These are phyloP conservation scores for Melieria omissa DNA, from an alignment of 2,888 invertebrate species.

Conservation along the genomic window DNA sequence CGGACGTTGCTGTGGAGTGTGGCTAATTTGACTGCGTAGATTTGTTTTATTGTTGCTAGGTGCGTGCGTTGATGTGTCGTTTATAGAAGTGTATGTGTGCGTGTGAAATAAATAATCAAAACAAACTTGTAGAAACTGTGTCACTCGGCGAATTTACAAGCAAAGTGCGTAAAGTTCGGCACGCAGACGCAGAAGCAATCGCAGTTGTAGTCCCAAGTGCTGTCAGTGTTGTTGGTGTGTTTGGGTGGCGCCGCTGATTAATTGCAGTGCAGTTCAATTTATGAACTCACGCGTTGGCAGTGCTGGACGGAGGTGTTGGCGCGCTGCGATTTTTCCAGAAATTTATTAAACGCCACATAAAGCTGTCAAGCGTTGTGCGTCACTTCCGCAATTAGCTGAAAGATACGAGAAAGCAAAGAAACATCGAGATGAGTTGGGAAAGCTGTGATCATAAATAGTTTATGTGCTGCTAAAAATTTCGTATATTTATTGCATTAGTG, in stretches of 20 bases:
- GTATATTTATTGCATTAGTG: no score
- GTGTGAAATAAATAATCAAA: slow-evolving; percentile 25
- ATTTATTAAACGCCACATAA: not conserved
- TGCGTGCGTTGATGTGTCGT: not conserved
- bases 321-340: no score
- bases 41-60: not conserved
- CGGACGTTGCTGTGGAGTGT: not conserved
- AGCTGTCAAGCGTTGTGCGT: not conserved
- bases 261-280: not conserved
- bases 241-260: not conserved
- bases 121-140: slow-evolving; percentile 29
- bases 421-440: not conserved
- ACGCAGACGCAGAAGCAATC: not conserved
- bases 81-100: not conserved
- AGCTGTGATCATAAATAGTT: no score
- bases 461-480: no score
- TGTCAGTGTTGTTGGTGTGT: not conserved
- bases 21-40: not conserved
- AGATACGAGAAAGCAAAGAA: not conserved
- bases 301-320: no score
- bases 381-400: slow-evolving; percentile 5
- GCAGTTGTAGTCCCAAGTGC: not conserved
- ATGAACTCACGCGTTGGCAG: no score
- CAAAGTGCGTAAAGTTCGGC: no score
- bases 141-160: slow-evolving; percentile 26